Evolutionary conservation across 2,797 vertebrate genomes (phyloP), one percentile per base, ranked within the genome.

Genomic region (Mycteria americana): DNA sequence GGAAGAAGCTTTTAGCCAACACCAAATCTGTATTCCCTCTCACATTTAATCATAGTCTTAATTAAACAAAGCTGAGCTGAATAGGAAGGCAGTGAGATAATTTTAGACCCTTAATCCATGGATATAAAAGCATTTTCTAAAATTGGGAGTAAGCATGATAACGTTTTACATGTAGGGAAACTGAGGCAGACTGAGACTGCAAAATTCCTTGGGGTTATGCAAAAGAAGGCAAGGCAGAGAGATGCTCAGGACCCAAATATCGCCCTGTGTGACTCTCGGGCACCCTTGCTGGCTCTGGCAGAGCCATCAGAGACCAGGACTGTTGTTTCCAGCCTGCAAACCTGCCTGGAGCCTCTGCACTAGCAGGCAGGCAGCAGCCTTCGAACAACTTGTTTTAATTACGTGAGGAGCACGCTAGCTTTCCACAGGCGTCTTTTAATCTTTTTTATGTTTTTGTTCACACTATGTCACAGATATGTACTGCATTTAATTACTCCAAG

Each of bases 371-470:
- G 92, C 84, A 96, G 91, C 87, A 95, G 95, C 72, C 82, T 92
- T 68, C 62, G 91, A 83, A 70, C 86, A 60, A 89, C 81, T 97
- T 93, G 92, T 91, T 97, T 82, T 83, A 92, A 97, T 92, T 96
- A 96, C 33, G 83, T 45, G 84, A 96, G 92, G 95, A 96, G 92
- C 92, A 95, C 15, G 83, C 96, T 92, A 83, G 95, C 95, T 96
- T 94, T 96, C 95, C 93, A 70, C 96, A 93, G 92, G 53, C 70
- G 2, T 89, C 81, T 88, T 91, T 88, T 80, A 93, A 94, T 96
- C 56, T 91, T 72, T 91, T 95, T 96, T 91, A 88, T 93, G 64
- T 89, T 91, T 94, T 83, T 96, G 92, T 97, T 96, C 95, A 10
- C 93, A 89, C 93, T 93, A 4, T 95, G 95, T 95, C 84, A 31